Percentiles rank a stretch among this genome's conserved stretches.
These are phyloP conservation scores for Vicugna pacos DNA, from an alignment of 2,113 vertebrate species.

Conservation along the genomic window DNA sequence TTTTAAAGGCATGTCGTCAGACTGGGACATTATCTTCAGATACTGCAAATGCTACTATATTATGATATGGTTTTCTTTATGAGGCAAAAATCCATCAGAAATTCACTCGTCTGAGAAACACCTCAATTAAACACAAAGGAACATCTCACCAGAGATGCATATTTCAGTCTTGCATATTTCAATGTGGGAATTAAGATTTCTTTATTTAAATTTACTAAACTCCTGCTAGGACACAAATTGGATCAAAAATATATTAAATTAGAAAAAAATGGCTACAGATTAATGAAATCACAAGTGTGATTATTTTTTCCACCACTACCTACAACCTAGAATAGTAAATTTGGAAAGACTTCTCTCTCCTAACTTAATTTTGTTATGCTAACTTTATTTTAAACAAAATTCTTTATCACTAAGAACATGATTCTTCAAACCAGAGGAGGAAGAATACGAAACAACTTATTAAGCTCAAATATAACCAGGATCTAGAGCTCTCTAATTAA, in stretches of 20 bases:
- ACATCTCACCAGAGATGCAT: neutral
- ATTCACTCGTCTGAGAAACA: conserved; percentile 44
- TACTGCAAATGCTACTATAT: neutral
- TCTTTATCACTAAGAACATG: neutral
- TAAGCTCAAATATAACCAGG: conserved; percentile 24
- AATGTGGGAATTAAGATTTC: neutral
- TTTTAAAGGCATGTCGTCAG: neutral
- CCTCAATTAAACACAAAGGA: conserved; percentile 18
- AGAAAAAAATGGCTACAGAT: neutral
- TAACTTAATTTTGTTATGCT: neutral
- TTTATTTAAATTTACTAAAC: conserved; percentile 14
- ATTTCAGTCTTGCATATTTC: neutral
- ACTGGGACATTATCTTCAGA: neutral
- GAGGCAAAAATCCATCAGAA: conserved; percentile 23
- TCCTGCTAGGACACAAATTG: neutral
- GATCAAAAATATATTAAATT: neutral
- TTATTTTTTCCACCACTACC: neutral
- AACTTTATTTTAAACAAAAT: conserved; percentile 49
- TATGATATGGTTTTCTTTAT: neutral
- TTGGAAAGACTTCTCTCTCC: neutral
- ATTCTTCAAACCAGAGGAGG: neutral
- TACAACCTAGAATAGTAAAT: neutral
- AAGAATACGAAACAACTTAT: neutral
- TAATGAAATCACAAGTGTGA: neutral
- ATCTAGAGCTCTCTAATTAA: neutral